phyloP scores from a whole-genome alignment of 2,113 vertebrate genomes.

The Oenanthe oenanthe region DNA sequence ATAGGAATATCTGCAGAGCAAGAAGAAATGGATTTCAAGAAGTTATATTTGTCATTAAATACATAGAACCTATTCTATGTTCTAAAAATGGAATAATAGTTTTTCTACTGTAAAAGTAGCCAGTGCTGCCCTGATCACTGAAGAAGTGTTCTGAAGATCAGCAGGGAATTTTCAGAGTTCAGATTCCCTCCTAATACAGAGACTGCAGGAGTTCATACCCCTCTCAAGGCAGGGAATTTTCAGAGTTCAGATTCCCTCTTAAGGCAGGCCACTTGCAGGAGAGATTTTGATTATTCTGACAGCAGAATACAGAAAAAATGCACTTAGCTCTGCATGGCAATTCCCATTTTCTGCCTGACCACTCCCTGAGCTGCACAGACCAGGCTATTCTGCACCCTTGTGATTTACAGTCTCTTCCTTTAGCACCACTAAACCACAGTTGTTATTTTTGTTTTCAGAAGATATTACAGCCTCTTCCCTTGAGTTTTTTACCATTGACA shows the following conservation, averaged over 20 bases:
- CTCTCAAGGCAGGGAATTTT: neutral
- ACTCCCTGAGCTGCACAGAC: neutral
- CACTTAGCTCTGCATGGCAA: neutral
- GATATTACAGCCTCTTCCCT: neutral
- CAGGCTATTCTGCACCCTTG: neutral
- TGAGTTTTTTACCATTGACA: conserved; percentile 80
- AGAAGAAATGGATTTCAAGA: neutral
- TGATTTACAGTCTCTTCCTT: fast-evolving
- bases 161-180: neutral
- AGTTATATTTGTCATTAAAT: neutral
- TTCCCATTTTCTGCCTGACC: neutral
- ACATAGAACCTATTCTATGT: neutral
- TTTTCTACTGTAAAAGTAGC: neutral
- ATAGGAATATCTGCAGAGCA: neutral
- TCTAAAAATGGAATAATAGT: neutral
- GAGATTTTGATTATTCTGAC: neutral
- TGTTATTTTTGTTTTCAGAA: neutral
- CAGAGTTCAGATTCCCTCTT: neutral
- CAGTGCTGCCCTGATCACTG: neutral
- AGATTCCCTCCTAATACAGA: neutral
- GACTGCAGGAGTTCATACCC: neutral
- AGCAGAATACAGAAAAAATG: neutral
- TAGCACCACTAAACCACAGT: neutral
- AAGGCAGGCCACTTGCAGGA: neutral
- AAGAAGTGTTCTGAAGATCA: neutral